Evolutionary conservation across 1,140 invertebrate species (phyloP).

Genomic region (Drosophila tristis): DNA sequence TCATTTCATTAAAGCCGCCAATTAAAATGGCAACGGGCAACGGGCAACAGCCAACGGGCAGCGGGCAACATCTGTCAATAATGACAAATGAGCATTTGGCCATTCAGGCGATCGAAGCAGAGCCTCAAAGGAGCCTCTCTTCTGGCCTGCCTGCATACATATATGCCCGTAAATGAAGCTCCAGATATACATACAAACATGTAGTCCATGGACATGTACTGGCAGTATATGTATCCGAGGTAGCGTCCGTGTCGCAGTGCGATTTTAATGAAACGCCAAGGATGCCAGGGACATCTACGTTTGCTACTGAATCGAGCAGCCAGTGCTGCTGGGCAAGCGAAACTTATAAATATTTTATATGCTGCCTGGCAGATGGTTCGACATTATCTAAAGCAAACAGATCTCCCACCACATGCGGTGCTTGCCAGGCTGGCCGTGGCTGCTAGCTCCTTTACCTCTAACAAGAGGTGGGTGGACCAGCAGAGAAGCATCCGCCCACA

Average conservation of each 20-base stretch:
- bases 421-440: background rate
- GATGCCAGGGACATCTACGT: slow-evolving; percentile 37
- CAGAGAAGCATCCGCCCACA: slow-evolving; percentile 3
- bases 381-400: slow-evolving; percentile 70
- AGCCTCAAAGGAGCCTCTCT: slow-evolving; percentile 33
- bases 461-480: background rate
- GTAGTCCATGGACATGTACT: slow-evolving; percentile 8
- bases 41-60: slow-evolving; percentile 50
- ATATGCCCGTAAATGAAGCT: slow-evolving; percentile 37
- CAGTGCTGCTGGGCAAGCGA: slow-evolving; percentile 17
- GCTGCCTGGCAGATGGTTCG: slow-evolving; percentile 35
- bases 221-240: slow-evolving; percentile 26
- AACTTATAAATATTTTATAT: slow-evolving; percentile 75
- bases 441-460: background rate
- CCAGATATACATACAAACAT: slow-evolving; percentile 33
- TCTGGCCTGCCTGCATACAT: background rate
- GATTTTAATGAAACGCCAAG: slow-evolving; percentile 62
- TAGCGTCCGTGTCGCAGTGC: slow-evolving; percentile 13
- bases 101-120: slow-evolving; percentile 21
- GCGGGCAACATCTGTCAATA: slow-evolving; percentile 76
- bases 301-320: slow-evolving; percentile 26
- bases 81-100: slow-evolving; percentile 79
- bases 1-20: slow-evolving; percentile 78
- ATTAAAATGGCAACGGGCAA: slow-evolving; percentile 71
- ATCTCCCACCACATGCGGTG: slow-evolving; percentile 24